Evolutionary conservation across 53 echinoderm and acorn worm genomes (phyloP), one percentile per base, ranked within the genome.

Genomic region (Temnopleurus reevesii): DNA sequence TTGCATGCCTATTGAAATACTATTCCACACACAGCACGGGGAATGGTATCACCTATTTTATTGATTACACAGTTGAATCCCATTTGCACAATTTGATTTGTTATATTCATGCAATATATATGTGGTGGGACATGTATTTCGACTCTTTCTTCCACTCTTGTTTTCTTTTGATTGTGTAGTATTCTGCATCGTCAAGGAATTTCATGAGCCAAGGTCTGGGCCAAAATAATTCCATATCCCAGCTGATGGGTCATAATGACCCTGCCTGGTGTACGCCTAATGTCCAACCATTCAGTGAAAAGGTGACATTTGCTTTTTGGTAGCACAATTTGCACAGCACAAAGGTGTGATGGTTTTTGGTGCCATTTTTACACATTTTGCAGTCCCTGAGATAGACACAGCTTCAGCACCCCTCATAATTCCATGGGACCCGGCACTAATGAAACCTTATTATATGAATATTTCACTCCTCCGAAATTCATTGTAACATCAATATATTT

Each of bases 211-310:
- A 65, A 4, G 88, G 87, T 66, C 53, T 87, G 51, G 19, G 33
- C 28, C 51, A 87, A 4, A 64, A 51, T 71, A 87, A 66, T 66
- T 46, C 88, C 8, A 43, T 87, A n/a, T 46, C 65, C 21, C 65
- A 87, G 65, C 45, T 66, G 49, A 87, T 87, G 49, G 88, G 88
- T 19, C 88, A 87, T 7, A 87, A 49, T 71, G 88, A 87, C 51
- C 46, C 49, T n/a, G 34, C 51, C 18, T 66, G 64, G 88, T 66
- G 49, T 49, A 87, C 30, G 31, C 88, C 64, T 3, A 64, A 87
- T 34, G 66, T 87, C 15, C 88, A 87, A 66, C 88, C 88, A 46
- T 87, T 87, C 54, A 64, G 30, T 66, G 88, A 87, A 66, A 87
- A 87, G 88, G 88, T 87, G 88, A 87, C 17, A 31, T 45, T 30